Evolutionary conservation across 1,140 invertebrate species (phyloP), one percentile per base, ranked within the genome.

Genomic region (Brachionus calyciflorus): DNA sequence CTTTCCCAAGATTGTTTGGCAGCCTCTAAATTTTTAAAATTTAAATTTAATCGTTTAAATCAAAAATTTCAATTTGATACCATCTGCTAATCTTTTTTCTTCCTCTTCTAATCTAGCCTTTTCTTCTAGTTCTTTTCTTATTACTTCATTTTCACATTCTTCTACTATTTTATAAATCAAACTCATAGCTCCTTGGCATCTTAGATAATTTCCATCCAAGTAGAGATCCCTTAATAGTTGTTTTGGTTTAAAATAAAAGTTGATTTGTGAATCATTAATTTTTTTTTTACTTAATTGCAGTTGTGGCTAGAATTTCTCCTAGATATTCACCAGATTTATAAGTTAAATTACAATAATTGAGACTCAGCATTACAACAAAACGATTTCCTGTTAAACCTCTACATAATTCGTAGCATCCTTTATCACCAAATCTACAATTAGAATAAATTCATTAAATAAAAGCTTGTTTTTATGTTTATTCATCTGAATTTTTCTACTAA

Each of bases 401-500:
- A 80, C 82, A 83, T 7, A 85, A 76, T 57, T 81, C 77, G 40
- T 78, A 60, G 68, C 81, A 81, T 0, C 83, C 83, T 75, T 82
- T 80, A 73, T 84, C 82, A 17, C 83, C 81, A 80, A 84, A 83
- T 55, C 82, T 83, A n/a, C n/a, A n/a, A n/a, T n/a, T n/a, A n/a
- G n/a, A n/a, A n/a, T n/a, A n/a, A n/a, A n/a, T n/a, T n/a, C n/a
- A n/a, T n/a, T n/a, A n/a, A n/a, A n/a, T n/a, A n/a, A n/a, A n/a
- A n/a, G n/a, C n/a, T n/a, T n/a, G n/a, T n/a, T n/a, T n/a, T n/a
- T n/a, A n/a, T n/a, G n/a, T n/a, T n/a, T n/a, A n/a, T n/a, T n/a
- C n/a, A n/a, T n/a, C n/a, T n/a, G n/a, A n/a, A n/a, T n/a, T n/a
- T n/a, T n/a, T n/a, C n/a, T n/a, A n/a, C n/a, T n/a, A n/a, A n/a